Evolutionary conservation across 2,797 vertebrate genomes (phyloP), one percentile per base, ranked within the genome.

Genomic region (Yasuhikotakia modesta): DNA sequence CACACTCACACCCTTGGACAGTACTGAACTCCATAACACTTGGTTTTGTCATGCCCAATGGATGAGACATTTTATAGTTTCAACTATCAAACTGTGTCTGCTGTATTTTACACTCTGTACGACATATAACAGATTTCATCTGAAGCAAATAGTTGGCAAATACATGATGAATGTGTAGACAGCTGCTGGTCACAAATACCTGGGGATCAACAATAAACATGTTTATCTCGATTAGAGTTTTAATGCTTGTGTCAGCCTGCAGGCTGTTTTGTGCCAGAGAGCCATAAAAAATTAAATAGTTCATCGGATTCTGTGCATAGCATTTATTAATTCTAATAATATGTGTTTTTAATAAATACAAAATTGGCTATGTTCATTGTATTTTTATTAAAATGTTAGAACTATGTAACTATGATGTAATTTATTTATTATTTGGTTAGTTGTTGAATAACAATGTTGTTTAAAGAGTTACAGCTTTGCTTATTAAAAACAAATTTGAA

Each of bases 111-210:
- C 35, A 52, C 64, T 57, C 30, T 64, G 66, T 22, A 35, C 66
- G 64, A 60, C 35, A 57, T 32, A 48, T 57, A 32, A 68, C 73
- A 55, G 63, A 53, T 76, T 72, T 79, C 60, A 58, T 75, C 24
- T 73, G 76, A 84, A 74, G 78, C 70, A 76, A 83, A 32, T 52
- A 82, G 61, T 79, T 71, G 79, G 69, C 81, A 84, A 84, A 87
- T 83, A 87, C 81, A 82, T 84, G 82, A 89, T 90, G 87, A 89
- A 90, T 90, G 86, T 67, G 75, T 43, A 52, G 70, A 88, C 90
- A 91, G 89, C 89, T 91, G 89, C 82, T 86, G 77, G 81, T 48
- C 84, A 82, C 81, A 76, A 84, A 85, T 79, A 83, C 82, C 82
- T 78, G 63, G 55, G 66, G 77, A 85, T 89, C 82, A 79, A 83